Base-by-base conservation (phyloP, 2,888 invertebrate species). In the Drosophila anceps region DNA sequence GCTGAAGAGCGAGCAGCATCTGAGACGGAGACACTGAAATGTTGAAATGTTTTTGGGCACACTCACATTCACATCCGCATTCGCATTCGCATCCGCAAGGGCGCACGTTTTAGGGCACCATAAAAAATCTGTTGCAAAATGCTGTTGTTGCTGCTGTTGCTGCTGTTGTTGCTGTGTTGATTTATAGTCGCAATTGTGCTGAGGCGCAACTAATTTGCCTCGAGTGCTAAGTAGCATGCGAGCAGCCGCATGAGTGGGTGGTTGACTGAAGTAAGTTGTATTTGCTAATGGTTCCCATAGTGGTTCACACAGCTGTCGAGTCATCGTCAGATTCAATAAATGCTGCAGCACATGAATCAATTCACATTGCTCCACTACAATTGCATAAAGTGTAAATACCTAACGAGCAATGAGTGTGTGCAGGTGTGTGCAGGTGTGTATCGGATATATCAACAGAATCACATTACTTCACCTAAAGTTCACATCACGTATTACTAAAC, bases 191-290 rank as follows among this genome's bases (percentile, higher is more conserved):
- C 83, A 86, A 67, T 70, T 73, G 81, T 66, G 83, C 76, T 66
- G 76, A 73, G 82, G 79, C 83, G 84, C 83, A 84, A 81, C 84
- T 84, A 88, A 84, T 84, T 84, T 82, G 88, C 81, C 76, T 66
- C 74, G 79, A 76, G 84, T 81, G 85, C 70, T 88, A 84, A 84
- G 84, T 80, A 80, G 80, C 82, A 71, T 73, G 82, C 63, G 77
- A 82, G 18, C 24, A n/a, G n/a, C 6, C 8, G 18, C 1, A 18
- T 31, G 20, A 2, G 53, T 50, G 33, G 9, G 4, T 27, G 15
- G 12, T 7, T 27, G 24, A 15, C 3, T 1, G 48, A n/a, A 31
- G 10, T 18, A 7, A 50, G 31, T 29, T n/a, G 9, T 18, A 15
- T 10, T 31, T 48, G 31, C n/a, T 29, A 51, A 51, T 33, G 29